A percentile compares a stretch with the other conserved stretches of the same genome.
Evolutionary conservation across 2,797 vertebrate species (phyloP).

Genomic region (Chelidonichthys spinosus): DNA sequence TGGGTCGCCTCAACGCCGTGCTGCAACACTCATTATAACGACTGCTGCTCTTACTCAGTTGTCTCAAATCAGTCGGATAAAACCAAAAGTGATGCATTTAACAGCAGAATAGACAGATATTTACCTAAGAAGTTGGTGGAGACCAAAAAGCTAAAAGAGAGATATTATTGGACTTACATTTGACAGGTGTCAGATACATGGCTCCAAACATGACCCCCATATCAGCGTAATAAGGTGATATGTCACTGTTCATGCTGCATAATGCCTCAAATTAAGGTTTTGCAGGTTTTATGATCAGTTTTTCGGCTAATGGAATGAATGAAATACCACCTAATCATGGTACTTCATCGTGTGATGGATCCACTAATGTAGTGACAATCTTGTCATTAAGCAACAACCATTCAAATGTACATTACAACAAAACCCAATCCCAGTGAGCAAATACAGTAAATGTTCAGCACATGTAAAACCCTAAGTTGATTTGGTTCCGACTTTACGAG

Average conservation of each 20-base stretch:
- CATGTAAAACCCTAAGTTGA: neutral
- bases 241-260: neutral
- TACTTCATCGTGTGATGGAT: neutral
- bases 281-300: neutral
- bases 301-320: neutral
- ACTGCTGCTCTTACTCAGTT: constrained; percentile 49
- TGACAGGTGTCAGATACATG: neutral
- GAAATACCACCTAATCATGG: neutral
- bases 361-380: neutral
- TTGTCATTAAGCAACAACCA: neutral
- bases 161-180: neutral
- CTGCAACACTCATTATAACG: constrained; percentile 47
- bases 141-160: neutral
- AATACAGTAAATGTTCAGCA: neutral
- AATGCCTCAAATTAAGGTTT: neutral
- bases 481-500: neutral
- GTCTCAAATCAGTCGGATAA: constrained; percentile 35
- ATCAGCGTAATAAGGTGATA: neutral
- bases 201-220: neutral
- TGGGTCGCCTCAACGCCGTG: constrained; percentile 67
- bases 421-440: neutral
- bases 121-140: neutral
- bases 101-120: neutral
- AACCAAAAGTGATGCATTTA: constrained; percentile 23
- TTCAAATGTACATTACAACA: neutral